These are phyloP conservation scores for Phasianus colchicus DNA, from an alignment of 2,113 vertebrate species.

Conservation along the genomic window DNA sequence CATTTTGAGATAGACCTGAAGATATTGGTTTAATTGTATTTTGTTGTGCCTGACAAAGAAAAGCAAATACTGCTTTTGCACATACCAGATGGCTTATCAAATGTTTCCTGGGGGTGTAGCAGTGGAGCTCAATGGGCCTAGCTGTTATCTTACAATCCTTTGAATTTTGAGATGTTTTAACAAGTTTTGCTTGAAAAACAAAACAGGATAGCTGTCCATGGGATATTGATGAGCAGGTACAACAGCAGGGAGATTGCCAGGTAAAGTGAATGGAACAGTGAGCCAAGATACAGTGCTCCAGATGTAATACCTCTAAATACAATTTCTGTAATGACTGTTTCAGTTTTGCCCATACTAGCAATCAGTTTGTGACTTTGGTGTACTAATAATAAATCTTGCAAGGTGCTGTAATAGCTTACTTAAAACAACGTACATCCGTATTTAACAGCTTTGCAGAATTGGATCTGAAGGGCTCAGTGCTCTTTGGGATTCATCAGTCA, in stretches of 20 bases:
- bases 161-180: not conserved
- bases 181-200: not conserved
- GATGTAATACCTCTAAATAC: not conserved
- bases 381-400: not conserved
- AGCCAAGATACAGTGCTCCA: not conserved
- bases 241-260: not conserved
- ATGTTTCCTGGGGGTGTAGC: not conserved
- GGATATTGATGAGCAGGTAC: not conserved
- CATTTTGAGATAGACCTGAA: not conserved
- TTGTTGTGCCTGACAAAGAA: not conserved
- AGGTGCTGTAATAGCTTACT: constrained; percentile 18
- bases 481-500: not conserved
- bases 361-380: not conserved
- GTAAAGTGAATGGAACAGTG: not conserved
- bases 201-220: not conserved
- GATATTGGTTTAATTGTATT: not conserved
- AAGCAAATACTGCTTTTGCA: not conserved
- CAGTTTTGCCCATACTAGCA: not conserved
- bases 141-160: not conserved
- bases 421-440: not conserved
- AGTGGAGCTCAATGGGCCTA: not conserved
- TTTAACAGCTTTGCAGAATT: constrained; percentile 10
- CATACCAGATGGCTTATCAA: not conserved
- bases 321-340: not conserved
- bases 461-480: not conserved